Percentiles rank a stretch among this genome's conserved stretches.
These are phyloP conservation scores for Tetraneura akinire DNA, from an alignment of 1,140 invertebrate species.

Conservation along the genomic window DNA sequence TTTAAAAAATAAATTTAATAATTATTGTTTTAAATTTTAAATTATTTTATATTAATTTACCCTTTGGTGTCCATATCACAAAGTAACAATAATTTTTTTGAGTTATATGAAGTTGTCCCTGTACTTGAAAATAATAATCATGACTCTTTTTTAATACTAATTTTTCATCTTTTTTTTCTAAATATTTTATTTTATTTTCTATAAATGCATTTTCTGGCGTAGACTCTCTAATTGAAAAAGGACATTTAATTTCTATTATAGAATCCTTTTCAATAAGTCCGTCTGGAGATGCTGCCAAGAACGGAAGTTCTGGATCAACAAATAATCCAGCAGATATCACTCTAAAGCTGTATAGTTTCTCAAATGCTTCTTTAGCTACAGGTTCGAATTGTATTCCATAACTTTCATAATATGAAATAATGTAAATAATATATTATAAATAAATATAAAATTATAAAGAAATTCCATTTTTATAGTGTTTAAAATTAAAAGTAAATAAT, in stretches of 20 bases:
- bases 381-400: too few relatives aligned
- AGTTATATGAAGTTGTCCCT: neutral
- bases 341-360: too few relatives aligned
- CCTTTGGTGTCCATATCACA: neutral
- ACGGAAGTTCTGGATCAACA: neutral
- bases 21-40: too few relatives aligned
- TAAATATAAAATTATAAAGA: too few relatives aligned
- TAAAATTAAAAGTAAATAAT: neutral
- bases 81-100: neutral
- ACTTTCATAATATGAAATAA: too few relatives aligned
- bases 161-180: neutral
- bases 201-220: neutral
- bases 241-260: neutral
- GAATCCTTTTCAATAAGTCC: neutral
- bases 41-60: neutral
- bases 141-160: neutral
- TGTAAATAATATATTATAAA: too few relatives aligned
- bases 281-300: neutral
- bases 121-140: constrained; percentile 4
- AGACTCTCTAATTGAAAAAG: neutral
- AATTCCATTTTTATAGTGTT: neutral
- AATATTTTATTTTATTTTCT: neutral
- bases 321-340: neutral
- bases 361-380: too few relatives aligned
- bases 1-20: too few relatives aligned